Base-by-base conservation (phyloP, 2,888 invertebrate genomes). In the Plutella xylostella region DNA sequence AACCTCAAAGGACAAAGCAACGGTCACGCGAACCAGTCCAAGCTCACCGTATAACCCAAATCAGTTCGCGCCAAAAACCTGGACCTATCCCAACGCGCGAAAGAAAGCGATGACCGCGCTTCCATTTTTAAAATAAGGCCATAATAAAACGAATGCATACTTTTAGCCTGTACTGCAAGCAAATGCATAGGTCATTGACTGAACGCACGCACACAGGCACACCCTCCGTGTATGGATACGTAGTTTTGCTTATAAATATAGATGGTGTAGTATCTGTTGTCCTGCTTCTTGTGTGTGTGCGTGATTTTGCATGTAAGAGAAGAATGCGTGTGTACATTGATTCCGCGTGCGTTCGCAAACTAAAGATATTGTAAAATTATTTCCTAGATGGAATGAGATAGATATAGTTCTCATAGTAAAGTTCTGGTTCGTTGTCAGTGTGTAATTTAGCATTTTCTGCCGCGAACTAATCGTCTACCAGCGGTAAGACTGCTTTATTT, bases 101-200 rank as follows among this genome's bases (percentile, higher is more conserved):
- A 68, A 69, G 70, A 66, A 70, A 72, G 63, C 70, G 72, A 66
- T 67, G 66, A 68, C 72, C 72, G 72, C 58, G 60, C 67, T 63
- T 63, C 74, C 78, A 79, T 79, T 82, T 82, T 82, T 72, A 80
- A 80, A 82, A 82, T 79, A 83, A 83, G 75, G 77, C 73, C 77
- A 79, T 80, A 82, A 80, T 80, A 82, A 79, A 80, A 76, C 72
- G 74, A 73, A 74, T 80, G 83, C 80, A 82, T 79, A 80, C 83
- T 80, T 82, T 82, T 80, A 82, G 82, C 78, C 73, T 74, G 79
- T 76, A 77, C 73, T 69, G 74, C 77, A 73, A 75, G 80, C 78
- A 78, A 79, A 79, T 80, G 79, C 77, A 72, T 71, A 72, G 82
- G 79, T 80, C 82, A 71, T 70, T 72, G 79, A 75, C 70, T 71